Conservation (phyloP, 2,888 invertebrate genomes). For the Tinea trinotella region DNA sequence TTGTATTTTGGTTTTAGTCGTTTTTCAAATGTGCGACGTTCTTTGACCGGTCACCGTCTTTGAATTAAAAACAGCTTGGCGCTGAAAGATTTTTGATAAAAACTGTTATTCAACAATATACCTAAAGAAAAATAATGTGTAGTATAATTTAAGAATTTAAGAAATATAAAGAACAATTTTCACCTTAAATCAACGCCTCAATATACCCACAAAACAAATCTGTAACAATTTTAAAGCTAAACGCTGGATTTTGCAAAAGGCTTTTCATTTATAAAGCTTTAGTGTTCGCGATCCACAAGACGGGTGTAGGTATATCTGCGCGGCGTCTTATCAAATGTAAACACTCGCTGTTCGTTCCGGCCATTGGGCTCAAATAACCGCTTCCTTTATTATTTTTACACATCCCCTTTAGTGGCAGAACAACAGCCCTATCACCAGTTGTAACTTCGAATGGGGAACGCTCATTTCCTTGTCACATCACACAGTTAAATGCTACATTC, state of each 20-base stretch:
- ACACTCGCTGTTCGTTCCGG: slow-evolving; percentile 61
- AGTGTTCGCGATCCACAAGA: not conserved
- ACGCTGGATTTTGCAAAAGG: not conserved
- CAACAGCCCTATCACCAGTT: slow-evolving; percentile 11
- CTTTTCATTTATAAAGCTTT: slow-evolving; percentile 4
- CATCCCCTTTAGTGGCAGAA: slow-evolving; percentile 16
- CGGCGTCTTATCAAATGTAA: slow-evolving; percentile 59
- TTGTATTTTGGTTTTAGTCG: slow-evolving; percentile 62
- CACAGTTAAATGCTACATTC: not conserved
- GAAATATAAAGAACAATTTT: no score
- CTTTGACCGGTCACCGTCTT: slow-evolving; percentile 49
- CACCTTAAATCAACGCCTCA: no score
- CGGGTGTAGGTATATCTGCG: slow-evolving; percentile 15
- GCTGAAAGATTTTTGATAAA: slow-evolving; percentile 10
- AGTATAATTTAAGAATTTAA: no score
- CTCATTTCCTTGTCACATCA: slow-evolving; percentile 6
- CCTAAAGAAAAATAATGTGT: no score
- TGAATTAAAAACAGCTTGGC: slow-evolving; percentile 48
- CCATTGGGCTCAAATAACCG: slow-evolving; percentile 50
- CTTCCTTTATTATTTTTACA: slow-evolving; percentile 25
- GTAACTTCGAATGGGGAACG: slow-evolving; percentile 1
- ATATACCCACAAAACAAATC: not conserved
- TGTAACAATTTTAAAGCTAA: not conserved
- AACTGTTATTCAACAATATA: not conserved
- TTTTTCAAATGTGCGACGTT: slow-evolving; percentile 49